Percentiles rank a stretch among this genome's conserved stretches.
These are phyloP conservation scores for Nannoperca obscura DNA, from an alignment of 2,797 vertebrate genomes.

Conservation along the genomic window DNA sequence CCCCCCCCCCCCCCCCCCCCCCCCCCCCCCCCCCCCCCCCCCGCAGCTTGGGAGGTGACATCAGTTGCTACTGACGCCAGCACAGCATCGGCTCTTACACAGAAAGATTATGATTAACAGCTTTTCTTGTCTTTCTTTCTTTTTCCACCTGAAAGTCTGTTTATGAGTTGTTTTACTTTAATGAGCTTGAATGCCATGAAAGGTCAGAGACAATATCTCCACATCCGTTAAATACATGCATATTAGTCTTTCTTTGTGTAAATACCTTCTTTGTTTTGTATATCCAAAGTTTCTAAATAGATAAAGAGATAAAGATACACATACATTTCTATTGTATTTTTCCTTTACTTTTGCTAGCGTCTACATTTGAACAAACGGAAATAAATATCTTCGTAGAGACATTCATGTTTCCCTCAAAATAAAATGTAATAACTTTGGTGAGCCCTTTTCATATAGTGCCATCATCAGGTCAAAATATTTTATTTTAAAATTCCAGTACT, in stretches of 20 bases:
- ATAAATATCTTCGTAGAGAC: background rate
- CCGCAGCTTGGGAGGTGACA: conserved; percentile 70
- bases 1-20: too few relatives aligned
- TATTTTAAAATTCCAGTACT: background rate
- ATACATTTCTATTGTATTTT: background rate
- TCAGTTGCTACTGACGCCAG: conserved; percentile 74
- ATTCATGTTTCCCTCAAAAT: background rate
- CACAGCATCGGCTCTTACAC: conserved; percentile 37
- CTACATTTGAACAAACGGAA: background rate
- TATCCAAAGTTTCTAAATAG: background rate
- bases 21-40: too few relatives aligned
- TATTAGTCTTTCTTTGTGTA: background rate
- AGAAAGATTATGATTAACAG: conserved; percentile 60
- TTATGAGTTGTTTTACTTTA: background rate
- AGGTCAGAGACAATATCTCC: background rate
- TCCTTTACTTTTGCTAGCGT: background rate
- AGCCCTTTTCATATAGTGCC: background rate
- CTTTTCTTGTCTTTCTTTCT: conserved; percentile 12
- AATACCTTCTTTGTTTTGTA: background rate
- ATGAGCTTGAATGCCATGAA: background rate
- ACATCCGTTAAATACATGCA: background rate
- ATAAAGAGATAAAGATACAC: background rate
- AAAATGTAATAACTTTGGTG: background rate
- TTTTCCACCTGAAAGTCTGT: background rate
- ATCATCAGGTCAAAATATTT: background rate